Base-by-base conservation (phyloP, 2,113 vertebrate genomes). In the Empidonax alnorum region DNA sequence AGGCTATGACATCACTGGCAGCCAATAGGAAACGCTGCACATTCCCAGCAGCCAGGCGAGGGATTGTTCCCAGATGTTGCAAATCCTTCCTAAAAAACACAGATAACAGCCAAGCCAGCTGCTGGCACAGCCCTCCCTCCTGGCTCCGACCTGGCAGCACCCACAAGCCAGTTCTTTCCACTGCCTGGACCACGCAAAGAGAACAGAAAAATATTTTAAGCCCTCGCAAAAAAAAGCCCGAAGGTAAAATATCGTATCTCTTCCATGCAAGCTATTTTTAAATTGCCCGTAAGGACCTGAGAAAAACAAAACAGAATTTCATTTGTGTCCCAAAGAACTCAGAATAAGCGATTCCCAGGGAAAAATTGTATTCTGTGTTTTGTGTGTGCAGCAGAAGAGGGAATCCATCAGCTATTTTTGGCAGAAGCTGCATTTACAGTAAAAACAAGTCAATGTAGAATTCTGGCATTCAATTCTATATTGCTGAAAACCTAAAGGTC, bases 31-130 rank as follows among this genome's bases (percentile, higher is more conserved):
- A 59, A 33, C 0, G 0, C 12, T 14, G 84, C 63, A 44, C 37
- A 78, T 67, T 53, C 65, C 92, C 84, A 7, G 80, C 78, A 91
- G 81, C 84, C 71, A 49, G 65, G 21, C 87, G 22, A 87, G 78
- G 76, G 89, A 95, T 55, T 22, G 84, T 14, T 87, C 89, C 91
- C 96, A 94, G 74, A 92, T 93, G 93, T 83, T 66, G 78, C 52
- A 88, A 82, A 78, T 46, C 82, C 83, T 89, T 76, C 89, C 92
- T 68, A 53, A 91, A 93, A 93, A 63, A 9, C 42, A 39, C 50
- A 5, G 53, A 44, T 71, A 95, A 61, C 37, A 58, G 85, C 80
- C 68, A 89, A 33, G 50, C 41, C 5, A 46, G 42, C 39, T 33
- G 93, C 86, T 81, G 66, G 80, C 87, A 58, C 49, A 37, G 76